Evolutionary conservation across 35 echinoderm and acorn worm species (phyloP).

Genomic region (Heliocidaris erythrogramma): DNA sequence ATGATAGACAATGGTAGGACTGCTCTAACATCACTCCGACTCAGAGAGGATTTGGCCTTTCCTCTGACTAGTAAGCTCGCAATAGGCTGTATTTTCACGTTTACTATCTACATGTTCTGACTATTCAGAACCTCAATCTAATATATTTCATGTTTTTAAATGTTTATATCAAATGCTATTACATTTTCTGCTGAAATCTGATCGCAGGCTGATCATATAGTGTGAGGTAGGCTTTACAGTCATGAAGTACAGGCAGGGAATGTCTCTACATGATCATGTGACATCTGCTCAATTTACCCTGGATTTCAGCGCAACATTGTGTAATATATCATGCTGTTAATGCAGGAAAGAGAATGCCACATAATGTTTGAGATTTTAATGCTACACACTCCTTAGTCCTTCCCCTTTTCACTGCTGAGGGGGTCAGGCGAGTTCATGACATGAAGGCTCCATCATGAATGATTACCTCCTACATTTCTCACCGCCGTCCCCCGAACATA

Average conservation of each 20-base stretch:
- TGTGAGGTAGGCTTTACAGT: not conserved
- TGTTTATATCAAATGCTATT: too few species aligned
- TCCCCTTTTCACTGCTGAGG: not conserved
- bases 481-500: not conserved
- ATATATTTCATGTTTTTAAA: too few species aligned
- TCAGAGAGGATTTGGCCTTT: too few species aligned
- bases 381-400: not conserved
- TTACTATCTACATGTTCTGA: too few species aligned
- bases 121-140: too few species aligned
- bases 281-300: not conserved
- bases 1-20: too few species aligned
- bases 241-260: not conserved
- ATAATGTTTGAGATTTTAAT: not conserved
- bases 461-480: slow-evolving; percentile 11
- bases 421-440: not conserved
- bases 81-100: too few species aligned
- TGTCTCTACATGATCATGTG: not conserved
- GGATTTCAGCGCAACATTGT: not conserved
- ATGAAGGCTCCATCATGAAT: not conserved
- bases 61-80: too few species aligned
- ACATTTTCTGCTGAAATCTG: too few species aligned
- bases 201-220: too few species aligned
- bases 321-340: not conserved
- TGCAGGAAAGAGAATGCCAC: not conserved
- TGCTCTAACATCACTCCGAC: too few species aligned